phyloP scores from a whole-genome alignment of 1,140 invertebrate species.

The Ceratina calcarata region DNA sequence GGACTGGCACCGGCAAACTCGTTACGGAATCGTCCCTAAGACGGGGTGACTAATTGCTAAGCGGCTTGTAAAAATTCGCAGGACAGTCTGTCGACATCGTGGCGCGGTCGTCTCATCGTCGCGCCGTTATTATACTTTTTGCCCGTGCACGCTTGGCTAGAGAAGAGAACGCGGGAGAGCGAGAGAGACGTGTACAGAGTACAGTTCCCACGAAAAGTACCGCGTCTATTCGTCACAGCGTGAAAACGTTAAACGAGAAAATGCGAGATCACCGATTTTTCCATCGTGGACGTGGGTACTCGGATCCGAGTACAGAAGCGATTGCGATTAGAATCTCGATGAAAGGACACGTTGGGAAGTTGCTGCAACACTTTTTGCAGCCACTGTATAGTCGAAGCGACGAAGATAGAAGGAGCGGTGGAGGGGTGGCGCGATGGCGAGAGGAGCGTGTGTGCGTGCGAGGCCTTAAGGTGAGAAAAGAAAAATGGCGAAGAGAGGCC shows the following conservation, averaged over 20 bases:
- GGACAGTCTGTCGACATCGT: constrained; percentile 50
- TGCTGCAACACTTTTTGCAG: too few relatives aligned
- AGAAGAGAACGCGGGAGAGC: constrained; percentile 2
- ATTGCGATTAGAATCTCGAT: too few relatives aligned
- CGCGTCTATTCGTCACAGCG: too few relatives aligned
- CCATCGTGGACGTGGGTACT: too few relatives aligned
- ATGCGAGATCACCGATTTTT: too few relatives aligned
- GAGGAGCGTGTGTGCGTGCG: constrained; percentile 27
- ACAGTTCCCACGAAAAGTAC: too few relatives aligned
- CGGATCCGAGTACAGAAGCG: too few relatives aligned
- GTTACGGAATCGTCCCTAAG: constrained; percentile 50
- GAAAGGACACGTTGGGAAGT: too few relatives aligned
- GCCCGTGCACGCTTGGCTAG: constrained; percentile 34
- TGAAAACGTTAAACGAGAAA: too few relatives aligned
- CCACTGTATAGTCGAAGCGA: too few relatives aligned
- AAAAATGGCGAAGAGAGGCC: constrained; percentile 61
- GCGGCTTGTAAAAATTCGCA: constrained; percentile 51
- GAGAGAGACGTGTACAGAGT: neutral
- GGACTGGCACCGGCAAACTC: constrained; percentile 35
- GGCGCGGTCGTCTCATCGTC: constrained; percentile 30
- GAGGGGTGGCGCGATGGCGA: neutral
- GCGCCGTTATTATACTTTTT: constrained; percentile 46
- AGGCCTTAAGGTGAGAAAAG: constrained; percentile 57
- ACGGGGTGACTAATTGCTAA: constrained; percentile 54
- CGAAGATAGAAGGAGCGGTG: neutral